Evolutionary conservation across 2,888 invertebrate species (phyloP), one percentile per base, ranked within the genome.

Genomic region (Papilio demoleus): DNA sequence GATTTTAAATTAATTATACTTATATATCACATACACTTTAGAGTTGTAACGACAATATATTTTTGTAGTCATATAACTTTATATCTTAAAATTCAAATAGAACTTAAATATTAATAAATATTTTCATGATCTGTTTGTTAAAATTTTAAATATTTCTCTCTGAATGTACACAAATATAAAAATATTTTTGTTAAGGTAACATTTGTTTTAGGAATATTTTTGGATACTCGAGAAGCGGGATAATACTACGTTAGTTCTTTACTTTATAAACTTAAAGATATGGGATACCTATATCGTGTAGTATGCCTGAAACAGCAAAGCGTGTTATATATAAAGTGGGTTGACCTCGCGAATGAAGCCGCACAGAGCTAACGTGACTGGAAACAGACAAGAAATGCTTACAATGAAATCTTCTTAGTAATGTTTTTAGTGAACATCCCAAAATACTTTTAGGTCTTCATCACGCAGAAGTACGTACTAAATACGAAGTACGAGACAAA

Each of bases 291-390:
- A 53, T 27, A 27, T n/a, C 8, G 24, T 50, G 12, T 47, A 50
- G 12, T 27, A 24, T 53, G 53, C 14, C 27, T 27, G 17, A 31
- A 56, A 31, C 53, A 17, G 27, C 31, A 31, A 56, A 56, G 31
- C 31, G 53, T 70, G 76, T 84, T 82, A 84, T 85, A 87, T 81
- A 81, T 67, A 74, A 75, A 79, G 70, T 70, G 50, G 36, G 73
- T 72, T 72, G 84, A 75, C 86, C 85, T 85, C 82, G 85, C 45
- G n/a, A 69, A 64, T 27, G 88, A 88, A 88, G 86, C 88, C 88
- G 73, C 74, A 81, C 76, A 81, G 80, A 72, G 73, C 66, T 73
- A 77, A 79, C 78, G 79, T 81, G 75, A 74, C 79, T 77, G 79
- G 74, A 75, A 74, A 76, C 76, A 78, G 79, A 78, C 70, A 73